These are phyloP conservation scores for Altica lythri DNA, from an alignment of 2,888 invertebrate genomes.

Conservation along the genomic window DNA sequence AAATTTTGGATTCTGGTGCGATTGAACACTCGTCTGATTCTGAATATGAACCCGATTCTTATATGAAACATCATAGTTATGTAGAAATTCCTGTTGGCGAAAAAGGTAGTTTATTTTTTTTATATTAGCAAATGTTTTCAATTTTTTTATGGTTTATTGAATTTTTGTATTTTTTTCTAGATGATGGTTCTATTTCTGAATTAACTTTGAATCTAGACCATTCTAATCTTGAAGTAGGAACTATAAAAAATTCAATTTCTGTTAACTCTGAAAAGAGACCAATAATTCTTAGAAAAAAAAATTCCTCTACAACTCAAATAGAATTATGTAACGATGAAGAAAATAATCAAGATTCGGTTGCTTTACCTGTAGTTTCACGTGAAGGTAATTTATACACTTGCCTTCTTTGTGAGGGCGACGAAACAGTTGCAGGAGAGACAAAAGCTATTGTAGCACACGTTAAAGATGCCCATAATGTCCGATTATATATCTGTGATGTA, in stretches of 20 bases:
- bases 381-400: conserved; percentile 61
- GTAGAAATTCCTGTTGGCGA: conserved; percentile 5
- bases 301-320: background rate
- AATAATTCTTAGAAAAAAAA: conserved; percentile 50
- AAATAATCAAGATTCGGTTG: conserved; percentile 36
- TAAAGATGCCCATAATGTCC: conserved; percentile 25
- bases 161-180: background rate
- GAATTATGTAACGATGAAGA: conserved; percentile 23
- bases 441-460: conserved; percentile 67
- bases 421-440: conserved; percentile 60
- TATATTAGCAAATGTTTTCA: background rate
- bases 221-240: background rate
- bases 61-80: background rate
- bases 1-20: conserved; percentile 48
- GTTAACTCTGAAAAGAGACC: conserved; percentile 41
- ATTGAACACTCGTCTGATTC: conserved; percentile 52
- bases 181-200: background rate
- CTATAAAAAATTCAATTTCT: conserved; percentile 5
- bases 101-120: background rate
- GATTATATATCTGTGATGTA: conserved; percentile 64
- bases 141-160: background rate
- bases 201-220: conserved; percentile 4
- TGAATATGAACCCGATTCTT: conserved; percentile 47
- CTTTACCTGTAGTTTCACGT: conserved; percentile 40
- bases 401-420: conserved; percentile 58